Evolutionary conservation across 2,888 invertebrate genomes (phyloP).

Genomic region (Spisula subtruncata): DNA sequence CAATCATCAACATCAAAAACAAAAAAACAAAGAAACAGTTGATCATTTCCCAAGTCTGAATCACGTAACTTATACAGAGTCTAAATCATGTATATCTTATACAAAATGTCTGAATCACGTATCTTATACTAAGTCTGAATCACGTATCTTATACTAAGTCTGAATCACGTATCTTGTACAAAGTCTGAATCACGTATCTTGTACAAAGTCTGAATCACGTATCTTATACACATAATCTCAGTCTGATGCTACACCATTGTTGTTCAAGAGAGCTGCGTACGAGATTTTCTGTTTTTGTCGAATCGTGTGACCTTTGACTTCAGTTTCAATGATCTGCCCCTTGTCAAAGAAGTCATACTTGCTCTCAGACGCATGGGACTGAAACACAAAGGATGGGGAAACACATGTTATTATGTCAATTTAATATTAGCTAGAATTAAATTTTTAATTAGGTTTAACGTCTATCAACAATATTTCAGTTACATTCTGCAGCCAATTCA

Average conservation of each 20-base stretch:
- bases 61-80: too few relatives aligned
- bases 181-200: too few relatives aligned
- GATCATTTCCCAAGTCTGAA: not conserved
- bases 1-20: not conserved
- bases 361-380: conserved; percentile 87
- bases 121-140: too few relatives aligned
- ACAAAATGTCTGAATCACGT: too few relatives aligned
- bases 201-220: not conserved
- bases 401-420: not conserved
- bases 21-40: not conserved
- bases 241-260: conserved; percentile 23
- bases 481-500: too few relatives aligned
- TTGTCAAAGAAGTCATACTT: conserved; percentile 82
- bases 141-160: too few relatives aligned
- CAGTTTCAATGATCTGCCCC: conserved; percentile 68
- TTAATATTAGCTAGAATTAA: not conserved
- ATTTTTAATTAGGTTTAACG: too few relatives aligned
- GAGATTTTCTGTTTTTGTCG: conserved; percentile 81
- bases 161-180: too few relatives aligned
- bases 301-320: conserved; percentile 74
- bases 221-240: not conserved
- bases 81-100: too few relatives aligned
- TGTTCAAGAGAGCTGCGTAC: conserved; percentile 72
- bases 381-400: conserved; percentile 65
- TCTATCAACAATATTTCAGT: too few relatives aligned